Base-by-base conservation (phyloP, 2,113 vertebrate species). In the Proterorhinus semilunaris region DNA sequence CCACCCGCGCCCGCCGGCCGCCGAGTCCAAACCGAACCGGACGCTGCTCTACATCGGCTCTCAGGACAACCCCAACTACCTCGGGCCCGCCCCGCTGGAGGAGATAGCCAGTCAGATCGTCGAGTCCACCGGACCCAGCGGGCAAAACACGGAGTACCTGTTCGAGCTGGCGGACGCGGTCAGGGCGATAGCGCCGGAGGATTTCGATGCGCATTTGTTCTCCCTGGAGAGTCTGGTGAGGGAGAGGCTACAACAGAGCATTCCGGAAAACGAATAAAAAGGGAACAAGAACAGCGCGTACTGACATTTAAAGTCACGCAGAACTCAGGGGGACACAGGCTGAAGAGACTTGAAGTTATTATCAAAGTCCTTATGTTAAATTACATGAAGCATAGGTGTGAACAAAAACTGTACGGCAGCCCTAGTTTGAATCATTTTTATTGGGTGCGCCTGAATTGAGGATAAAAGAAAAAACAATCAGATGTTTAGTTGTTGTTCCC, bases 71-170 rank as follows among this genome's bases (percentile, higher is more conserved):
- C 98, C 98, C 6, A 88, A 98, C 90, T 99, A 98, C 90, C 95
- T 99, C 45, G 98, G 98, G 52, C 97, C 97, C 2, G 98, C 97
- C 6, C 95, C 98, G 21, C 87, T 99, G 62, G 96, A 98, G 92
- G 94, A 95, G 57, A 98, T 99, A 12, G 98, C 98, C 43, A 90
- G 91, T 53, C 97, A 99, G 93, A 99, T 99, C 73, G 83, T 93
- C 63, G 88, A 74, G 59, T 94, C 95, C 0, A 90, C 90, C 2
- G 98, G 98, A 47, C 96, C 95, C 13, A 99, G 98, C 11, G 97
- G 98, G 76, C 90, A 79, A 81, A 99, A 99, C 84, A 95, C 94
- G 0, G 98, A 99, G 58, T 99, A 99, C 76, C 91, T 99, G 15
- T 97, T 99, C 72, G 90, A 98, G 93, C 94, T 99, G 12, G 97